Conservation (phyloP, 2,113 vertebrate species). For the Lepidothrix coronata region DNA sequence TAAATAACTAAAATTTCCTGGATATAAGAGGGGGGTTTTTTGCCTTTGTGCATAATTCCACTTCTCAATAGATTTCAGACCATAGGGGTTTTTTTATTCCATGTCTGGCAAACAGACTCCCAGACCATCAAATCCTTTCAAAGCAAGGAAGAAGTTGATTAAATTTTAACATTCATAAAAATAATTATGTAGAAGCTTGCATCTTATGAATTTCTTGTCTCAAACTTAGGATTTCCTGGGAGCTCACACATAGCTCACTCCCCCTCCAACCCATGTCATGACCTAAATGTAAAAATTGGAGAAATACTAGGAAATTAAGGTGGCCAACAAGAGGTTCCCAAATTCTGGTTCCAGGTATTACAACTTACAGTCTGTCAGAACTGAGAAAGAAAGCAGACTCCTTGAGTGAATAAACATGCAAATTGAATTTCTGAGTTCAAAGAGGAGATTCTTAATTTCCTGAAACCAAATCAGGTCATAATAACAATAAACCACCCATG, state of each 20-base stretch:
- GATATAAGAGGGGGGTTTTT: rapidly evolving
- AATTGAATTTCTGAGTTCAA: not conserved
- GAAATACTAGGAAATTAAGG: not conserved
- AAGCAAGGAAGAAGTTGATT: not conserved
- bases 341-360: not conserved
- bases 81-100: not conserved
- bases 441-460: not conserved
- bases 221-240: not conserved
- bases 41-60: not conserved
- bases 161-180: not conserved
- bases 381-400: not conserved
- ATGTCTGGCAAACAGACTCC: not conserved
- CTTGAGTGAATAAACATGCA: not conserved
- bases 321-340: not conserved
- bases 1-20: not conserved
- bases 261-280: not conserved
- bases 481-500: not conserved
- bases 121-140: not conserved
- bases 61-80: not conserved
- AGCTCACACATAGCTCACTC: not conserved
- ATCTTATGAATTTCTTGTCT: not conserved
- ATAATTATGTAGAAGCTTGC: not conserved
- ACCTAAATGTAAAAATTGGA: not conserved
- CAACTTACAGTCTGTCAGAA: not conserved
- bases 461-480: not conserved